Base-by-base conservation (phyloP, 2,888 invertebrate genomes). In the Heteromurus nitidus region DNA sequence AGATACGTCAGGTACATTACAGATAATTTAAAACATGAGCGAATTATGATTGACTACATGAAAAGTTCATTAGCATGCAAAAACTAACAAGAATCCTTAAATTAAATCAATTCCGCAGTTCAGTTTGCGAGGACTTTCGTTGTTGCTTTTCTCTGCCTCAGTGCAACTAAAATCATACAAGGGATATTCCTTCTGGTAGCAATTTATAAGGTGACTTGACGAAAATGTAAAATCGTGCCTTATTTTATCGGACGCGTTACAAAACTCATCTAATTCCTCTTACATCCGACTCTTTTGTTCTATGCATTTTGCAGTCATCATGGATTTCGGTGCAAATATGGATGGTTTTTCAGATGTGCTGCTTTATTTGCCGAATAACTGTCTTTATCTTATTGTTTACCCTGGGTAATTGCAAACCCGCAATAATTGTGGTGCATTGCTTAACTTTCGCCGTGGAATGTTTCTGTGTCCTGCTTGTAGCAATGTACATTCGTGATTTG, bases 201-300 rank as follows among this genome's bases (percentile, higher is more conserved):
- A 20, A 75, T 75, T 53, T 44, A 58, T n/a, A 55, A 36, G 44
- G 75, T 75, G n/a, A n/a, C n/a, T n/a, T n/a, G n/a, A n/a, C n/a
- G n/a, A n/a, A n/a, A n/a, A n/a, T n/a, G n/a, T n/a, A n/a, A n/a
- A n/a, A n/a, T n/a, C n/a, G n/a, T n/a, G n/a, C n/a, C n/a, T n/a
- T n/a, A n/a, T n/a, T n/a, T n/a, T n/a, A n/a, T n/a, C n/a, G n/a
- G n/a, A n/a, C n/a, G n/a, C n/a, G n/a, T n/a, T n/a, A n/a, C n/a
- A n/a, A n/a, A n/a, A n/a, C n/a, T n/a, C n/a, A n/a, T n/a, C n/a
- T n/a, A n/a, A n/a, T n/a, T n/a, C n/a, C n/a, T n/a, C n/a, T n/a
- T n/a, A n/a, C n/a, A n/a, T n/a, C n/a, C n/a, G n/a, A n/a, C n/a
- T n/a, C n/a, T n/a, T n/a, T n/a, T n/a, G n/a, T n/a, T n/a, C n/a